These are phyloP conservation scores for Chauna torquata DNA, from an alignment of 2,113 vertebrate species.

Conservation along the genomic window DNA sequence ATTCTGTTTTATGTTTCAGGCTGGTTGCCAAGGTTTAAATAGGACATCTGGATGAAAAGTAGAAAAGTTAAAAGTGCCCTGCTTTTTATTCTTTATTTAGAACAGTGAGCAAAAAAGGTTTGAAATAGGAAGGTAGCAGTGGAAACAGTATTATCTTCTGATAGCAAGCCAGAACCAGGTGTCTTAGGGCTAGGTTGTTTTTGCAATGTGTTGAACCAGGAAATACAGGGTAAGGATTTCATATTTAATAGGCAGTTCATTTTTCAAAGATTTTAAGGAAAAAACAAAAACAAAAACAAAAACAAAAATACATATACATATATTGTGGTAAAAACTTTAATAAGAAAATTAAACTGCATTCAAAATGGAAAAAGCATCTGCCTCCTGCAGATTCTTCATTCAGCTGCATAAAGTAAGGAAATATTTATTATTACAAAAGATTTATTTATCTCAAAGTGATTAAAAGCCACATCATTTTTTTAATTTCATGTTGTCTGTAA, in stretches of 20 bases:
- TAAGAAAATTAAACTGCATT: background rate
- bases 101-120: background rate
- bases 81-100: slow-evolving; percentile 1
- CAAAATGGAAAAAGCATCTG: background rate
- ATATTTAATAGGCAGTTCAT: background rate
- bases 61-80: background rate
- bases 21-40: background rate
- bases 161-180: background rate
- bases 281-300: no score
- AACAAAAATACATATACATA: background rate
- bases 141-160: background rate
- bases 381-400: background rate
- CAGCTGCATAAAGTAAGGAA: background rate
- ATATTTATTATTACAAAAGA: background rate
- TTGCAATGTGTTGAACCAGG: background rate
- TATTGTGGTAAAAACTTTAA: background rate
- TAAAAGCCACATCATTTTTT: background rate
- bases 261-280: background rate
- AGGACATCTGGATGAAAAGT: slow-evolving; percentile 15
- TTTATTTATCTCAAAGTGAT: background rate
- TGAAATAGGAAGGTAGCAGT: background rate
- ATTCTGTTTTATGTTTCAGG: background rate
- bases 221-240: background rate
- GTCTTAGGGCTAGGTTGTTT: background rate
- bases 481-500: background rate